Base-by-base conservation (phyloP, 2,888 invertebrate species). In the Lithophane leautieri region DNA sequence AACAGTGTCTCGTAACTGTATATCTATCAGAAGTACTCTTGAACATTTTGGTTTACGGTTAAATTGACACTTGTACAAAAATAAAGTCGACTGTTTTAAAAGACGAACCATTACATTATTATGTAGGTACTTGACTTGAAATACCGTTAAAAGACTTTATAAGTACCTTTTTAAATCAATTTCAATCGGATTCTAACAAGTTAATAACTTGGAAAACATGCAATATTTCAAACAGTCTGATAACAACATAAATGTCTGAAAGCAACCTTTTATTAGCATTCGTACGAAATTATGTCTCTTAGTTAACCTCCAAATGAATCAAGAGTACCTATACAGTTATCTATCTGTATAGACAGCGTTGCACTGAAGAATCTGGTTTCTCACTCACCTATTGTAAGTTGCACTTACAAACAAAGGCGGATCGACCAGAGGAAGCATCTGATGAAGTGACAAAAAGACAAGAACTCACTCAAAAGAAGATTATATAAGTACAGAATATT, bases 41-140 rank as follows among this genome's bases (percentile, higher is more conserved):
- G 22, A 76, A 50, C 61, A 44, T 58, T 76, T 83, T 75, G 50
- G 83, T 80, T 74, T 66, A 74, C 73, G 19, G 62, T 67, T 58
- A 63, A 65, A 58, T 71, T 71, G 67, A 67, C 74, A 73, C 65
- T 78, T 70, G 47, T 66, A 74, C 60, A 40, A 71, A 76, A 61
- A 66, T 73, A 60, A 25, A 66, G 28, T 73, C 25, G 12, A 76
- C 73, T 76, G 63, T 74, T 68, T 50, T 40, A 68, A 78, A 66
- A 75, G 34, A 61, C 54, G 56, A 67, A 73, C 61, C 67, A 40
- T 70, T 78, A 70, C 70, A 72, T 70, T 60, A 72, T 61, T 56
- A 79, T 50, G 28, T 50, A 34, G 34, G 34, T 34, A 56, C 71
- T 76, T 68, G 22, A 69, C 58, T 42, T 52, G 9, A 28, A 62